phyloP scores from a whole-genome alignment of 2,797 vertebrate genomes.

The Momotus momota region DNA sequence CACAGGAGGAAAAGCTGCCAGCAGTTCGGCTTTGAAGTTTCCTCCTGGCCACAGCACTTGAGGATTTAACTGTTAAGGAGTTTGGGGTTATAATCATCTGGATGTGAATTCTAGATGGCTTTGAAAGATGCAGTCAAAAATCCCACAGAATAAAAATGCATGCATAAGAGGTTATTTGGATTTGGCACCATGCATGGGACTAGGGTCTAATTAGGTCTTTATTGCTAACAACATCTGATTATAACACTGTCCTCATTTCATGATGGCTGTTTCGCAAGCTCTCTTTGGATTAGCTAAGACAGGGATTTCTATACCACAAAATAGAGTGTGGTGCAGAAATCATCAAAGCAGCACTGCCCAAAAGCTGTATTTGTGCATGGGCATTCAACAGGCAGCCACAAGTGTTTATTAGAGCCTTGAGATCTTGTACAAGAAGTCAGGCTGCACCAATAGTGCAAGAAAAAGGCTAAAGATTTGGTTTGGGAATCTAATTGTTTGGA shows the following conservation, averaged over 20 bases:
- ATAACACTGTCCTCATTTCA: neutral
- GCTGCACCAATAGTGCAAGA: neutral
- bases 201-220: conserved; percentile 28
- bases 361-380: neutral
- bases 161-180: neutral
- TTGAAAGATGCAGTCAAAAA: neutral
- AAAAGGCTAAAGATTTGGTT: neutral
- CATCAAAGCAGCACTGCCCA: neutral
- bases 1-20: neutral
- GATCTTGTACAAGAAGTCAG: neutral
- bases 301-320: neutral
- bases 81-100: neutral
- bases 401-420: neutral
- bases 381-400: neutral
- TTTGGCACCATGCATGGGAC: neutral
- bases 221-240: conserved; percentile 26
- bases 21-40: conserved; percentile 3
- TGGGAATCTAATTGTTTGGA: neutral
- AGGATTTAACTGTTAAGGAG: neutral
- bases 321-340: neutral
- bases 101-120: neutral
- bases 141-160: neutral
- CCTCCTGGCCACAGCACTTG: neutral
- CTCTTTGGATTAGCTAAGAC: neutral
- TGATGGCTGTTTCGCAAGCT: neutral